A percentile compares a stretch with the other conserved stretches of the same genome.
Conservation (phyloP, 2,797 vertebrate genomes). For the Crenichthys baileyi region DNA sequence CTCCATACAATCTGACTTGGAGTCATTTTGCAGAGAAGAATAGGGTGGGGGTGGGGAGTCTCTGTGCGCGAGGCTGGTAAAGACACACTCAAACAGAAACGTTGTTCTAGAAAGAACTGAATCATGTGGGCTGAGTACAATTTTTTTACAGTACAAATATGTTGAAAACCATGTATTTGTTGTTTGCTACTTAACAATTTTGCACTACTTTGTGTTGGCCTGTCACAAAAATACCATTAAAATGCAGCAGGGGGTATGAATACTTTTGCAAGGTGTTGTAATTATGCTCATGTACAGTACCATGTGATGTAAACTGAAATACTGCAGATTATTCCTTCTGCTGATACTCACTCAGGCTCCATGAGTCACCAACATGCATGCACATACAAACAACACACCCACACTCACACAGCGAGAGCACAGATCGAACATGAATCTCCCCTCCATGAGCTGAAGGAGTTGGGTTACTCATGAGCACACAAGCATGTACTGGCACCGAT, state of each 20-base stretch:
- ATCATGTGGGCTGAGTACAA: too few species aligned
- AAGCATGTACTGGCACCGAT: constrained; percentile 74
- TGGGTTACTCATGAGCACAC: constrained; percentile 75
- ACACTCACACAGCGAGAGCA: constrained; percentile 60
- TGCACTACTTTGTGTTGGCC: neutral
- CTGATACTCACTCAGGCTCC: constrained; percentile 38
- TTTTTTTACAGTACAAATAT: neutral
- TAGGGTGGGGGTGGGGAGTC: neutral
- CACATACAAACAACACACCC: constrained; percentile 46
- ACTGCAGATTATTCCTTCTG: constrained; percentile 41
- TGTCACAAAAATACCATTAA: neutral
- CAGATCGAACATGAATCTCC: constrained; percentile 70
- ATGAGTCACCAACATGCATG: constrained; percentile 65
- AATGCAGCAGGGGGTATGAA: neutral
- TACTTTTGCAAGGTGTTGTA: neutral
- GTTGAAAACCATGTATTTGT: neutral
- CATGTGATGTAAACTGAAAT: constrained; percentile 25
- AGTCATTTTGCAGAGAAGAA: neutral
- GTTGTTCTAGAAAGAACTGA: too few species aligned
- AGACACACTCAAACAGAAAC: neutral
- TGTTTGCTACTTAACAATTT: neutral
- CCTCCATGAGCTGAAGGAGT: constrained; percentile 67
- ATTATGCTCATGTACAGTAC: neutral
- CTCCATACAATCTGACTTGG: neutral
- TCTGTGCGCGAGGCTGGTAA: neutral